Base-by-base conservation (phyloP, 2,888 invertebrate species). In the Spilosoma lubricipeda region DNA sequence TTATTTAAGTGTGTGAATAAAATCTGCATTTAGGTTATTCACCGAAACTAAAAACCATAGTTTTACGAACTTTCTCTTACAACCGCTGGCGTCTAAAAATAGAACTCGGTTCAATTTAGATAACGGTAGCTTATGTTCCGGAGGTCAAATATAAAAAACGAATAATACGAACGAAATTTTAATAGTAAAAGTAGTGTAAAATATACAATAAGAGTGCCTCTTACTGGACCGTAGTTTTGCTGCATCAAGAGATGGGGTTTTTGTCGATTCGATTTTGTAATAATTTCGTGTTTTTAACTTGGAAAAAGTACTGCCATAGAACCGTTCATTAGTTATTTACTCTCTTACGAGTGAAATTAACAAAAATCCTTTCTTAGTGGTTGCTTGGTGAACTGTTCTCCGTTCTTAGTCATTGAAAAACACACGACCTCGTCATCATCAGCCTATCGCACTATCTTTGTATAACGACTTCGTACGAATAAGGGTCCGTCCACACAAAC, bases 31-130 rank as follows among this genome's bases (percentile, higher is more conserved):
- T 59, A 63, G 27, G 30, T 48, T 67, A 27, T 67, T 67, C 20
- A 5, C 11, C 18, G 20, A 67, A 30, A 30, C 18, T 11, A 48
- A 48, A 67, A 67, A n/a, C 45, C 33, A 13, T 67, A 48, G 48
- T 23, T 67, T 42, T n/a, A 70, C n/a, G 11, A 68, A 68, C 71
- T 71, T 71, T 71, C 71, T 71, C 71, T 71, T 52, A 27, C n/a
- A 45, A 66, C 45, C 52, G 33, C 69, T 23, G 42, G 23, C 71
- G 27, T 59, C 64, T 73, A 76, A 80, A 81, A 36, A 80, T 36
- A 72, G 30, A 72, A 65, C 69, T 64, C 48, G 45, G 70, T 65
- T 42, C 64, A 65, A 45, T 48, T 65, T 65, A 48, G 71, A 30
- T 71, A 71, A 8, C 48, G 65, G 64, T 36, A 18, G 30, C 36